These are phyloP conservation scores for Drosophila kikkawai DNA, from an alignment of 1,140 invertebrate genomes.

Conservation along the genomic window DNA sequence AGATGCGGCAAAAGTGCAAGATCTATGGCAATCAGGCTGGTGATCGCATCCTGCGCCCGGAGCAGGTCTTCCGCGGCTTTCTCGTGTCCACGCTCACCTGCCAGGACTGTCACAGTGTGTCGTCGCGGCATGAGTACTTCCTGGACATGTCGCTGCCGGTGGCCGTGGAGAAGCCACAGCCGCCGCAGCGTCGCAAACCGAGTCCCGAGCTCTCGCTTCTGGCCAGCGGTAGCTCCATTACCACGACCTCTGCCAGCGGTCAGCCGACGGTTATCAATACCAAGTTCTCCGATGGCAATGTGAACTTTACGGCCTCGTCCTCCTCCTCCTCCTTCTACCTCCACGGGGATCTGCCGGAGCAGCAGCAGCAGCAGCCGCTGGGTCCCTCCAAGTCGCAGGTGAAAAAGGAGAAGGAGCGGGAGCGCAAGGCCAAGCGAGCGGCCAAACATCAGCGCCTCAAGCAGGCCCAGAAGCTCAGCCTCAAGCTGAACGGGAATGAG, in stretches of 20 bases:
- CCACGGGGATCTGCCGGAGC: conserved; percentile 44
- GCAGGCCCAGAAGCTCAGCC: conserved; percentile 47
- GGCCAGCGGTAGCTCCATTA: background rate
- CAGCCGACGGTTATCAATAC: conserved; percentile 45
- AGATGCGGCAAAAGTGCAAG: conserved; percentile 90
- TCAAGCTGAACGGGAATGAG: conserved; percentile 78
- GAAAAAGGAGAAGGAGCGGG: conserved; percentile 89
- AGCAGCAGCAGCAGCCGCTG: conserved; percentile 26
- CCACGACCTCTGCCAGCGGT: conserved; percentile 1
- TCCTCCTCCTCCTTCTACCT: conserved; percentile 60
- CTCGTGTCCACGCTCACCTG: conserved; percentile 96
- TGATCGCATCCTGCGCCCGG: conserved; percentile 92
- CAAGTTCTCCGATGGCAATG: conserved; percentile 44
- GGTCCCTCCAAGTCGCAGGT: conserved; percentile 88
- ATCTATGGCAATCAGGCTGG: conserved; percentile 93
- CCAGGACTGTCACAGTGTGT: conserved; percentile 94
- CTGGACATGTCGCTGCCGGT: conserved; percentile 97
- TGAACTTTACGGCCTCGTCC: conserved; percentile 31
- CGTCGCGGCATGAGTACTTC: conserved; percentile 95
- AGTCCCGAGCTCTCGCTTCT: conserved; percentile 75
- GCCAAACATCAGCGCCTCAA: conserved; percentile 81
- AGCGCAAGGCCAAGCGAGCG: conserved; percentile 86
- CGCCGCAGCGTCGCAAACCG: conserved; percentile 86
- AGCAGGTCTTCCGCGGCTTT: conserved; percentile 95
- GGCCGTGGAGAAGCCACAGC: conserved; percentile 89